Evolutionary conservation across 2,113 vertebrate genomes (phyloP), one percentile per base, ranked within the genome.

Genomic region (Heteronetta atricapilla): DNA sequence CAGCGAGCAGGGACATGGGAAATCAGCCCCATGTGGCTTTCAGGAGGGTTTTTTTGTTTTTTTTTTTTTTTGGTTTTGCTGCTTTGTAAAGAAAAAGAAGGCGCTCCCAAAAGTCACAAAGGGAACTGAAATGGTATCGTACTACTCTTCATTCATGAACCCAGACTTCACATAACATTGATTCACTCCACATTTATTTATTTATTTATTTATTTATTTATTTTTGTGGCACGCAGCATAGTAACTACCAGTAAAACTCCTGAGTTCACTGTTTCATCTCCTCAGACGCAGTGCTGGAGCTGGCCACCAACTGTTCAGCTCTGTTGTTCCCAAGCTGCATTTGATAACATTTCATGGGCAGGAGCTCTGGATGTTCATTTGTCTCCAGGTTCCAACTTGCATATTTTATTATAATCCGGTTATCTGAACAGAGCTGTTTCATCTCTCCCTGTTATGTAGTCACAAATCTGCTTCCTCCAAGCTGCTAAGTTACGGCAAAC

Each of bases 11-110:
- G 34, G 53, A 78, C 91, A 81, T 82, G 70, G 76, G 75, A 93
- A 95, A 96, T 81, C 56, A 90, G 75, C 72, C 56, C 73, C 94
- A 84, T 88, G 66, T 90, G 94, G 58, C 48, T 95, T 76, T 91
- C 84, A 75, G 18, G 28, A 83, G 76, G 17, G 31, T 55, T 55
- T 55, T 58, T 66, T 33, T n/a, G n/a, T n/a, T n/a, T n/a, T n/a
- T n/a, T n/a, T n/a, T n/a, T n/a, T n/a, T n/a, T n/a, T n/a, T n/a
- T n/a, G 6, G 34, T 38, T 88, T 93, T 93, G 22, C 26, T 84
- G 53, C 28, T 73, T 67, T 4, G 4, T 73, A 86, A 66, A 83
- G 48, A 87, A 73, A 28, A 63, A 38, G 44, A 11, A 8, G 34
- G 63, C 17, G 22, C 29, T 85, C 25, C 28, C 58, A 66, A 42